Evolutionary conservation across 2,888 invertebrate species (phyloP), one percentile per base, ranked within the genome.

Genomic region (Stegana nigrithorax): DNA sequence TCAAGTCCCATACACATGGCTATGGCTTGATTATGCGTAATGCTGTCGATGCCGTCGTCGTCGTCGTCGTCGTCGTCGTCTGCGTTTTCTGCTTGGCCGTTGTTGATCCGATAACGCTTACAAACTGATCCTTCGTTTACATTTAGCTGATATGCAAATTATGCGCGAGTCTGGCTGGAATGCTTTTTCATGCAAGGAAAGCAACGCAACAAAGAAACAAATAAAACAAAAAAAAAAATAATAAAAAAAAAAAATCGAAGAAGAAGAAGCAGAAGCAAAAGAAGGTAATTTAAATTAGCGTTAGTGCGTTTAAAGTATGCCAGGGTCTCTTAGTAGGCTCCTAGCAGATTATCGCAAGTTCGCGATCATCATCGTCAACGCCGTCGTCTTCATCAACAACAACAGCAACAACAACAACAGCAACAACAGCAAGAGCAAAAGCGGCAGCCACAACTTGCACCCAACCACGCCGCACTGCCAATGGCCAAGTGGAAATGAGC

Each of bases 111-210:
- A 73, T 73, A 73, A 73, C 44, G 44, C 29, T 78, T 78, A 75
- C 72, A 78, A 73, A 78, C 68, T 70, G 66, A 71, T 71, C 71
- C 61, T 66, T 64, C 62, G 73, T 71, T 71, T 79, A 72, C 78
- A 79, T 79, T 78, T 73, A 78, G 69, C 73, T 73, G 76, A 76
- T 76, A 76, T 76, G 75, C 79, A 76, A 76, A 76, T 76, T 76
- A 73, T 73, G 73, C 71, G 62, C 23, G 19, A 55, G 36, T 21
- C 53, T 55, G 25, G 12, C 32, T 25, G 25, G 26, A 50, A 50
- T 23, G 12, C 23, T 47, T 21, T 14, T n/a, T 50, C 12, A 36
- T n/a, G 23, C 25, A 47, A 21, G 14, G 5, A 47, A 23, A 23
- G 12, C 47, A 23, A 47, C 29, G 10, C 50, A 3, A n/a, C 29